phyloP scores from a whole-genome alignment of 1,140 invertebrate species.

The Caerostris darwini region DNA sequence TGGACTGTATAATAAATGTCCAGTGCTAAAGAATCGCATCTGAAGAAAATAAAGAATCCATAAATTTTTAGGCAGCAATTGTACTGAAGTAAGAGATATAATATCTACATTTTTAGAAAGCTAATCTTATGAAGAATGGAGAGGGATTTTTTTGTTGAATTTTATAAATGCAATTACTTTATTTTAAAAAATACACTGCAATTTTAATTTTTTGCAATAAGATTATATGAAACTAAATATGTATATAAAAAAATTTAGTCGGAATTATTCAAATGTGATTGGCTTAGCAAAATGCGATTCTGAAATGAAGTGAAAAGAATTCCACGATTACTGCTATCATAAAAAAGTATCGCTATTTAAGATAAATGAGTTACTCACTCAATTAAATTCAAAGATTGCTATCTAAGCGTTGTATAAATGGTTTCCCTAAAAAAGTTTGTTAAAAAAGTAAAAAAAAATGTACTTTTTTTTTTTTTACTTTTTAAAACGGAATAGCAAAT shows the following conservation, averaged over 20 bases:
- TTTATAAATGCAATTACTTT: too few species aligned
- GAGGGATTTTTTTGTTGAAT: too few species aligned
- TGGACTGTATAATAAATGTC: too few species aligned
- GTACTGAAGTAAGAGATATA: too few species aligned
- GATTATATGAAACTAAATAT: background rate
- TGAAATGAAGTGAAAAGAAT: background rate
- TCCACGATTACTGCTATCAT: background rate
- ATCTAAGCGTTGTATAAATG: constrained; percentile 47
- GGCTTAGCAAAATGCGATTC: background rate
- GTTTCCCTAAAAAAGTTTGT: background rate
- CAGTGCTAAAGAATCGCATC: too few species aligned
- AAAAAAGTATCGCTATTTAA: constrained; percentile 10
- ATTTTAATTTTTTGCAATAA: too few species aligned
- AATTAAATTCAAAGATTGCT: constrained; percentile 58
- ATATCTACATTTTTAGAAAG: too few species aligned
- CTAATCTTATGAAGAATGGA: too few species aligned
- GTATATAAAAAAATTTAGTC: background rate
- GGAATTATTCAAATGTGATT: background rate
- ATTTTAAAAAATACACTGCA: too few species aligned
- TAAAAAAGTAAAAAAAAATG: background rate
- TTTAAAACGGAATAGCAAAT: background rate
- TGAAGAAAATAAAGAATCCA: too few species aligned
- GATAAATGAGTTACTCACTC: constrained; percentile 55
- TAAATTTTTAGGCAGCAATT: too few species aligned
- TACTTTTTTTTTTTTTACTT: too few species aligned